These are phyloP conservation scores for Acinonyx jubatus DNA, from an alignment of 2,113 vertebrate genomes.

Conservation along the genomic window DNA sequence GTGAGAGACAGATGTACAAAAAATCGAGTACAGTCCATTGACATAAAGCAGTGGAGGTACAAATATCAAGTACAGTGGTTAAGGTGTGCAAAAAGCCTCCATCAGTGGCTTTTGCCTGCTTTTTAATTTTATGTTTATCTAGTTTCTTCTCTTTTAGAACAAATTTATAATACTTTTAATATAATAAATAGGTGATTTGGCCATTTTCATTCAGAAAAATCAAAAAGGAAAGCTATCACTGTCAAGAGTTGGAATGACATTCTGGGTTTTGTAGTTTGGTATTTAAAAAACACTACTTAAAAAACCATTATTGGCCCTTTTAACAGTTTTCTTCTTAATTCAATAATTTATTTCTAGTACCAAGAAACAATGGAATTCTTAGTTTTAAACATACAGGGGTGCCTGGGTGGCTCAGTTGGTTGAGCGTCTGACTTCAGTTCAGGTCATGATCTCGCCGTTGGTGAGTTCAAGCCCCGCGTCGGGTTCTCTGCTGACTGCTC, in stretches of 20 bases:
- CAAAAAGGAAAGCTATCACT: background rate
- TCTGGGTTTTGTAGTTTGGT: background rate
- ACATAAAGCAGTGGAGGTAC: too few species aligned
- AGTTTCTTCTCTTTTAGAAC: background rate
- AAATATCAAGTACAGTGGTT: background rate
- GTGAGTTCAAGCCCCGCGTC: too few species aligned
- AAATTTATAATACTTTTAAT: background rate
- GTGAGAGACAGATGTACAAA: background rate
- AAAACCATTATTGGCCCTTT: background rate
- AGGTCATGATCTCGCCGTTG: too few species aligned
- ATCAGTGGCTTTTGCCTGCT: background rate
- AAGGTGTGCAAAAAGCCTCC: background rate
- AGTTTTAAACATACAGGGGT: background rate
- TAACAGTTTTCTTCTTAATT: background rate
- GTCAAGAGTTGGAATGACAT: background rate
- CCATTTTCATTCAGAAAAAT: conserved; percentile 16
- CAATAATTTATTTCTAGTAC: background rate
- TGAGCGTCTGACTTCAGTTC: too few species aligned
- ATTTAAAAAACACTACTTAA: background rate
- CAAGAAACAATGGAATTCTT: conserved; percentile 24
- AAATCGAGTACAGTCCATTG: background rate
- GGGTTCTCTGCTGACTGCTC: too few species aligned
- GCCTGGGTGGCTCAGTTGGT: too few species aligned
- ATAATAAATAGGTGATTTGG: background rate
- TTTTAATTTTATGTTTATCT: conserved; percentile 1